Conservation (phyloP, 2,888 invertebrate species). For the Hipparchia semele region DNA sequence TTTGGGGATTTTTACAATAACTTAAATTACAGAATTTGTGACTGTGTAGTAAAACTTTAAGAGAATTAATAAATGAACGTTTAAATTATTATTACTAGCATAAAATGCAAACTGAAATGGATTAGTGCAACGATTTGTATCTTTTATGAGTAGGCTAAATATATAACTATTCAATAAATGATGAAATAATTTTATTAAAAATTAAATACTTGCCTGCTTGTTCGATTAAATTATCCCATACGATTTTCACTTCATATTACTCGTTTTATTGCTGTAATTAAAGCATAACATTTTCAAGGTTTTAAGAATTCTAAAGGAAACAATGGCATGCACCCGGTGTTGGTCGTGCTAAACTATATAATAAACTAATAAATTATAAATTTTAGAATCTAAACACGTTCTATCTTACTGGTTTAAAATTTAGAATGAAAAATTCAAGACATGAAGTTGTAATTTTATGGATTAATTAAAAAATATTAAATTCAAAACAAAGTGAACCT, state of each 20-base stretch:
- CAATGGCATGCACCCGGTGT: slow-evolving; percentile 42
- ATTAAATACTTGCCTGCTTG: slow-evolving; percentile 56
- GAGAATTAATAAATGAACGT: not conserved
- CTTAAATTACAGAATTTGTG: no score
- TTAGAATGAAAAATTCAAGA: not conserved
- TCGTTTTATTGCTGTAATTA: slow-evolving; percentile 47
- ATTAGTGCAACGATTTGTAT: no score
- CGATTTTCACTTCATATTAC: slow-evolving; percentile 50
- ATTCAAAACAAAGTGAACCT: slow-evolving; percentile 55
- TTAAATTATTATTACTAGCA: not conserved
- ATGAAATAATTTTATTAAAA: slow-evolving; percentile 33
- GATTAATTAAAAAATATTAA: slow-evolving; percentile 22
- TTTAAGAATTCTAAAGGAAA: slow-evolving; percentile 38
- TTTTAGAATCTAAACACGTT: not conserved
- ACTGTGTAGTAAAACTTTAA: no score
- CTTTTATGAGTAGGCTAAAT: not conserved
- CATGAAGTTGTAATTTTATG: not conserved
- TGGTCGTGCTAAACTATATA: slow-evolving; percentile 26
- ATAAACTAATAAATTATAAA: slow-evolving; percentile 11
- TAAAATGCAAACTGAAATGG: not conserved
- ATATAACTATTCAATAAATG: not conserved
- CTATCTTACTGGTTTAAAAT: not conserved
- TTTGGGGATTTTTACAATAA: not conserved
- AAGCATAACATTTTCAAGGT: slow-evolving; percentile 36
- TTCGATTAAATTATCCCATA: slow-evolving; percentile 51